These are phyloP conservation scores for Trichonephila clavipes DNA, from an alignment of 1,140 invertebrate genomes.

Conservation along the genomic window DNA sequence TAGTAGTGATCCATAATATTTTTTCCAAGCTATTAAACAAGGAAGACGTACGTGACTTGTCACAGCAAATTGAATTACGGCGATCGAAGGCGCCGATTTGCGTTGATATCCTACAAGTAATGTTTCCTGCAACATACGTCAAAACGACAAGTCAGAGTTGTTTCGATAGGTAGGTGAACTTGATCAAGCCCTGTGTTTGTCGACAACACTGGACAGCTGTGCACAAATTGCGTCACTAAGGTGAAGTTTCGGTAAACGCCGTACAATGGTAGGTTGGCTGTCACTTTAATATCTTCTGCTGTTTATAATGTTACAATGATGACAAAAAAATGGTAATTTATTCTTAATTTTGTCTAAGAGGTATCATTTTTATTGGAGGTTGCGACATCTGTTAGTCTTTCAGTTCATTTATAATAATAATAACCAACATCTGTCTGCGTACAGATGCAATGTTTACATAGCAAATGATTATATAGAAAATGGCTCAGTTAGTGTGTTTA, in stretches of 20 bases:
- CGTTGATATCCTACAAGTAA: background rate
- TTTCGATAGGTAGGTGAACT: slow-evolving; percentile 19
- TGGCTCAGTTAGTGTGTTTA: background rate
- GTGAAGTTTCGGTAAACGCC: background rate
- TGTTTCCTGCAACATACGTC: slow-evolving; percentile 15
- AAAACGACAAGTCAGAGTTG: background rate
- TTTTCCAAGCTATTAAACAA: background rate
- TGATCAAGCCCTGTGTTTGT: slow-evolving; percentile 5
- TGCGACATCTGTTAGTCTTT: background rate
- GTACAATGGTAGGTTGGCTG: background rate
- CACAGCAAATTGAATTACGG: slow-evolving; percentile 20
- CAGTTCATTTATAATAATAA: background rate
- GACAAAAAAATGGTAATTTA: background rate
- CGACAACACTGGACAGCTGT: background rate
- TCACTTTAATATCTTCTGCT: background rate
- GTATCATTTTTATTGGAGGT: background rate
- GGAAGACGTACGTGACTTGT: background rate
- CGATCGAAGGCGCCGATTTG: background rate
- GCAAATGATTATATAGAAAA: background rate
- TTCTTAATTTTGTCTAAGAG: background rate
- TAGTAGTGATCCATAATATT: background rate
- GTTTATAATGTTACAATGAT: background rate
- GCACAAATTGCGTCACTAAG: background rate
- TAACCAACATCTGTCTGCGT: background rate
- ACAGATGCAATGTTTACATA: background rate